Evolutionary conservation across 2,888 invertebrate species (phyloP).

Genomic region (Acrobasis suavella): DNA sequence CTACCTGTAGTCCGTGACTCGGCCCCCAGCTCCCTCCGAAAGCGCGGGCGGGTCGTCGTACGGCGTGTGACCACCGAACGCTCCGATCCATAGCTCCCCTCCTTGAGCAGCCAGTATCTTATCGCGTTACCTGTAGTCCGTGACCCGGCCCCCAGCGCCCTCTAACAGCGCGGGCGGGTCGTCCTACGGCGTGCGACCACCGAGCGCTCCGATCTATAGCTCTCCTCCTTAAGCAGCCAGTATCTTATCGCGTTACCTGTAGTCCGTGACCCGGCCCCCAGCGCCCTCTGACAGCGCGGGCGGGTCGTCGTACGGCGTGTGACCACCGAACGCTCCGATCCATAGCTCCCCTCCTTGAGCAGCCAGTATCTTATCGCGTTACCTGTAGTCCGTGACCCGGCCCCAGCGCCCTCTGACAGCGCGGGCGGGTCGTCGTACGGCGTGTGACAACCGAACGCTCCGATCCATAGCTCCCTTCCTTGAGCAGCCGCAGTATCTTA

Average conservation of each 20-base stretch:
- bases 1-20: slow-evolving; percentile 94
- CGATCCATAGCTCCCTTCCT: slow-evolving; percentile 97
- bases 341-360: slow-evolving; percentile 98
- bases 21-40: slow-evolving; percentile 94
- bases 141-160: slow-evolving; percentile 94
- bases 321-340: slow-evolving; percentile 94
- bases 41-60: slow-evolving; percentile 98
- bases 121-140: slow-evolving; percentile 89
- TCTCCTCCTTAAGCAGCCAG: slow-evolving; percentile 98
- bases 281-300: slow-evolving; percentile 97
- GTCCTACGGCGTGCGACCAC: slow-evolving; percentile 93
- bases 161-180: slow-evolving; percentile 98
- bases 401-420: slow-evolving; percentile 96
- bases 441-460: slow-evolving; percentile 92
- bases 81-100: slow-evolving; percentile 97
- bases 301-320: slow-evolving; percentile 95
- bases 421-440: slow-evolving; percentile 97
- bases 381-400: slow-evolving; percentile 94
- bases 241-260: slow-evolving; percentile 79
- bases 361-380: slow-evolving; percentile 86
- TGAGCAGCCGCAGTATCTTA: slow-evolving; percentile 96
- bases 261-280: slow-evolving; percentile 96
- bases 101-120: slow-evolving; percentile 97
- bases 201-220: slow-evolving; percentile 96
- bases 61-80: slow-evolving; percentile 92